Evolutionary conservation across 2,888 invertebrate species (phyloP), one percentile per base, ranked within the genome.

Genomic region (Tetheella fluctuosa): DNA sequence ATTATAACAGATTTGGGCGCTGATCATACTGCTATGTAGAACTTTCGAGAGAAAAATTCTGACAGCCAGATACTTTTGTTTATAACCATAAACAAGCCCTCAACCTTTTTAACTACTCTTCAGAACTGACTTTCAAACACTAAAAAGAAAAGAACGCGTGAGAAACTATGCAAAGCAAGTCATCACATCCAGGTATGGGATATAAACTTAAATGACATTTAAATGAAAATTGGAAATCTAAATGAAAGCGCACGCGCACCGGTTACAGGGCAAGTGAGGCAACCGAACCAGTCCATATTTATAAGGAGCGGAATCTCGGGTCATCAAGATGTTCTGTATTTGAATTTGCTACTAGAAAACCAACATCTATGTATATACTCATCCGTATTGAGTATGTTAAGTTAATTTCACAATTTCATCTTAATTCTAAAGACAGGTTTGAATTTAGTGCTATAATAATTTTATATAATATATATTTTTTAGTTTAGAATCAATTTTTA

Each of bases 231-330:
- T 20, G 48, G 48, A 48, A 48, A 48, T 48, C 20, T 20, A 20
- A 20, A 48, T 48, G 48, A 48, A 48, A 48, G 48, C 48, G 48
- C 48, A n/a, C 17, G 42, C 42, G 42, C n/a, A 48, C n/a, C n/a
- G 48, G 20, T 10, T 20, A 10, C 48, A 17, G 39, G 48, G 17
- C 20, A 20, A 17, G 48, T 48, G 48, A 48, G 10, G 48, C 48
- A 20, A 48, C 48, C 2, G 2, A 10, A 48, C 48, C 20, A 20
- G 48, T 48, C 20, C 48, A 48, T 20, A 20, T 42, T 42, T 48
- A 48, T 48, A 48, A 48, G 48, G 48, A 48, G 39, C 48, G 17
- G 20, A 48, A 1, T 2, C 20, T 20, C 17, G 10, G 48, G 48
- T 48, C 48, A 48, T 48, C 7, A 20, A 48, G 48, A 48, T 48